These are phyloP conservation scores for Drosophila meridiana DNA, from an alignment of 2,888 invertebrate species.

Conservation along the genomic window DNA sequence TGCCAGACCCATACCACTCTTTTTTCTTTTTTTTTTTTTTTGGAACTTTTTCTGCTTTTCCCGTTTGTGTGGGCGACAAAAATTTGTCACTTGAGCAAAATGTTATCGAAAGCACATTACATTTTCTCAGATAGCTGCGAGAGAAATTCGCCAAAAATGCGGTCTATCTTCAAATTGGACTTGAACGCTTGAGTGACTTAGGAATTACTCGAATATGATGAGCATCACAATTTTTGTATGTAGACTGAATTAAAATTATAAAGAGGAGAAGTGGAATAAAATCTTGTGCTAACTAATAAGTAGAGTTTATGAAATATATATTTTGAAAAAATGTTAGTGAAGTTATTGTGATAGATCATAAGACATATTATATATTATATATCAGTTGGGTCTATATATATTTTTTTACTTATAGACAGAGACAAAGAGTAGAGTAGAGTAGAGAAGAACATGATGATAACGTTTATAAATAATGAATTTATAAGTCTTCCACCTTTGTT, in stretches of 20 bases:
- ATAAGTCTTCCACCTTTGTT: neutral
- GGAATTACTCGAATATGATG: slow-evolving; percentile 48
- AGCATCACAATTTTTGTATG: neutral
- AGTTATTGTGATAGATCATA: too few relatives aligned
- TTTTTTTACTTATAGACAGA: too few relatives aligned
- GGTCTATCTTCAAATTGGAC: slow-evolving; percentile 42
- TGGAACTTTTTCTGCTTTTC: slow-evolving; percentile 51
- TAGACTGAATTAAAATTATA: neutral
- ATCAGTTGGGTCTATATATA: too few relatives aligned
- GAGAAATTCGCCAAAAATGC: slow-evolving; percentile 31
- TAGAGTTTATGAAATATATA: neutral
- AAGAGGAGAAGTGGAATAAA: neutral
- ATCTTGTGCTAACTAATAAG: neutral
- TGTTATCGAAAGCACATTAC: slow-evolving; percentile 74
- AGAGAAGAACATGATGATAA: too few relatives aligned
- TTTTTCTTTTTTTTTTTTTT: neutral
- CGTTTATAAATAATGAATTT: too few relatives aligned
- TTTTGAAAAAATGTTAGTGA: neutral
- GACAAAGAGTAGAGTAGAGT: too few relatives aligned
- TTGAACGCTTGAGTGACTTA: slow-evolving; percentile 59
- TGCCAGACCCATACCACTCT: slow-evolving; percentile 30
- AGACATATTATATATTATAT: too few relatives aligned
- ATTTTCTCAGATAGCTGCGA: slow-evolving; percentile 35
- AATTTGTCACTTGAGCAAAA: slow-evolving; percentile 75
- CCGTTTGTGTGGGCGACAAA: slow-evolving; percentile 48